Percentiles rank a stretch among this genome's conserved stretches.
Conservation (phyloP, 2,113 vertebrate genomes). For the Saimiri boliviensis region DNA sequence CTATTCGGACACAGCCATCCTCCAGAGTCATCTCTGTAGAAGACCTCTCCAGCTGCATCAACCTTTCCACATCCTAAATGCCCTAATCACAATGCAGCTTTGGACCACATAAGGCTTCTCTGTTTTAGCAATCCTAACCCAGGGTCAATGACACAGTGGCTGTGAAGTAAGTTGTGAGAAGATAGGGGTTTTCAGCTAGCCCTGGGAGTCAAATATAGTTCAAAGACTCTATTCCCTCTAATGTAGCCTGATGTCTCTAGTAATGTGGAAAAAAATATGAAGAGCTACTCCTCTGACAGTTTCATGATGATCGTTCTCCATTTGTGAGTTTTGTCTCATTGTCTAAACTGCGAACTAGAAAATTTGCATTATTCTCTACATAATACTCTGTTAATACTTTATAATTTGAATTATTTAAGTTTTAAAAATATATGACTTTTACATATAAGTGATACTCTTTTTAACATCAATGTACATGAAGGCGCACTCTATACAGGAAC, state of each 20-base stretch:
- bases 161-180: neutral
- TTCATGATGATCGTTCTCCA: neutral
- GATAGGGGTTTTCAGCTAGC: neutral
- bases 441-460: neutral
- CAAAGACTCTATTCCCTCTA: neutral
- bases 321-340: neutral
- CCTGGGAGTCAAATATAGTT: neutral
- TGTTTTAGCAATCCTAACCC: neutral
- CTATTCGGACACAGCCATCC: neutral
- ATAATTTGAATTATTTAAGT: neutral
- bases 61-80: neutral
- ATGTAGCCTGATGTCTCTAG: neutral
- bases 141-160: neutral
- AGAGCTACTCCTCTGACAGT: neutral
- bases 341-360: neutral
- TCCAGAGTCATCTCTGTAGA: neutral
- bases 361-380: neutral
- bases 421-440: neutral
- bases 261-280: neutral
- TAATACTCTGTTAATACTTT: neutral
- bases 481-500: neutral
- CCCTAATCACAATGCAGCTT: neutral
- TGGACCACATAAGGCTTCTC: neutral
- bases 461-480: neutral
- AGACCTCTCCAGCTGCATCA: neutral